A percentile compares a stretch with the other conserved stretches of the same genome.
Conservation (phyloP, 2,888 invertebrate species). For the Leptinotarsa tumamoca region DNA sequence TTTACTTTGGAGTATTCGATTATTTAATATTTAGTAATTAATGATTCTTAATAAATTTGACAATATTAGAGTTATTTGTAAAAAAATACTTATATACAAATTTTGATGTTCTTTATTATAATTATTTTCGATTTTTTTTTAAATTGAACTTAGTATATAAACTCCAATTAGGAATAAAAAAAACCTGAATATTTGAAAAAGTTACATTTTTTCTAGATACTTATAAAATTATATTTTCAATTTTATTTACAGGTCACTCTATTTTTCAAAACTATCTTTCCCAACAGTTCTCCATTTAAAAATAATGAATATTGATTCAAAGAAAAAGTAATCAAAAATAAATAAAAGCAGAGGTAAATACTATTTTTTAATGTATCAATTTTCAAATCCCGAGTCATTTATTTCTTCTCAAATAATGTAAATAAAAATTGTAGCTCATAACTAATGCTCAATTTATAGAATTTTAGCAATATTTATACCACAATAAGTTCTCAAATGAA, state of each 20-base stretch:
- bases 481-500: neutral
- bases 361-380: neutral
- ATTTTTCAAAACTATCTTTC: neutral
- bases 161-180: neutral
- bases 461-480: conserved; percentile 27
- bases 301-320: neutral
- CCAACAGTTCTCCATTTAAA: neutral
- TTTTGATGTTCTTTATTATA: neutral
- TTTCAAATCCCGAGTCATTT: neutral
- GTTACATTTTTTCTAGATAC: neutral
- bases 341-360: neutral
- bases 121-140: neutral
- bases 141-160: neutral
- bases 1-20: conserved; percentile 20
- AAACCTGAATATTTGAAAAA: neutral
- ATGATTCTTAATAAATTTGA: conserved; percentile 38
- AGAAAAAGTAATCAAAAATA: neutral
- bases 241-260: too few relatives aligned
- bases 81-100: conserved; percentile 15
- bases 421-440: conserved; percentile 33
- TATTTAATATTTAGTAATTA: conserved; percentile 28
- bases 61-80: conserved; percentile 42
- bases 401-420: conserved; percentile 14
- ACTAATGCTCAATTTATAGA: conserved; percentile 32
- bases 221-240: too few relatives aligned